Evolutionary conservation across 92 coral and sea anemone genomes (phyloP).

Genomic region (Porites cylindrica): DNA sequence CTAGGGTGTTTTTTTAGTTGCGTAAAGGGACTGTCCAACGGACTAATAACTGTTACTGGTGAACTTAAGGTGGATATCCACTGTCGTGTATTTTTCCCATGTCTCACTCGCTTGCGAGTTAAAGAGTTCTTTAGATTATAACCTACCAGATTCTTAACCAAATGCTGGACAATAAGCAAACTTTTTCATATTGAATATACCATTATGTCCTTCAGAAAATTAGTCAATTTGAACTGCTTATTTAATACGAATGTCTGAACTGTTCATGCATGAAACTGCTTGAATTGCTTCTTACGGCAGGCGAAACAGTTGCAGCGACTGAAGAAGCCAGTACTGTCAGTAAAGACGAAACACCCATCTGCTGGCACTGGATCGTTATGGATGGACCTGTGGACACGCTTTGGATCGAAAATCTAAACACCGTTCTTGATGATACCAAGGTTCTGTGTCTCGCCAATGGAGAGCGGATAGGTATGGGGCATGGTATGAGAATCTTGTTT

Average conservation of each 20-base stretch:
- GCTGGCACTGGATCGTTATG: conserved; percentile 96
- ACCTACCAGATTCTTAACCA: no score
- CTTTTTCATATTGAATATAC: not conserved
- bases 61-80: no score
- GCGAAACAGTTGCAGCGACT: conserved; percentile 57
- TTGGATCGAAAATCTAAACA: conserved; percentile 95
- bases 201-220: not conserved
- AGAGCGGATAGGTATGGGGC: conserved; percentile 91
- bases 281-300: conserved; percentile 21
- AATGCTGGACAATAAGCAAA: no score
- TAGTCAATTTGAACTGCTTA: no score
- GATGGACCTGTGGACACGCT: conserved; percentile 98
- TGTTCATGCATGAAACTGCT: no score
- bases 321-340: conserved; percentile 62
- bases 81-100: no score
- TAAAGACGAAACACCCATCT: conserved; percentile 56
- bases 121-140: no score
- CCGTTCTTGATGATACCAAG: conserved; percentile 97
- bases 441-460: conserved; percentile 94
- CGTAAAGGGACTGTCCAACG: no score
- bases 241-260: no score
- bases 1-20: no score
- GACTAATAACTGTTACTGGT: no score
- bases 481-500: conserved; percentile 92
- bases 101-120: no score